Conservation (phyloP, 2,797 vertebrate genomes). For the Phoeniculus purpureus region DNA sequence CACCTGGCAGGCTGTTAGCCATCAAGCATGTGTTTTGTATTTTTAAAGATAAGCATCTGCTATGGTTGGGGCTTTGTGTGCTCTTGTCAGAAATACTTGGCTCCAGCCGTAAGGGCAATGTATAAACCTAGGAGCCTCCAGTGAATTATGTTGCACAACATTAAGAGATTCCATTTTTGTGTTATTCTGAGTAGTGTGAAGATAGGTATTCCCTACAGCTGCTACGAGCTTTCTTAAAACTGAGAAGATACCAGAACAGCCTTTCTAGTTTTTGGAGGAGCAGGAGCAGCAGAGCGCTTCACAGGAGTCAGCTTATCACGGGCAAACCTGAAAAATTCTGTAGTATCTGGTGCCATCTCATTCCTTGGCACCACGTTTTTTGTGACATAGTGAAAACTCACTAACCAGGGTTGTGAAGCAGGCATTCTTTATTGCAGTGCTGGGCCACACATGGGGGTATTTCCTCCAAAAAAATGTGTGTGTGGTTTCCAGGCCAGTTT, state of each 20-base stretch:
- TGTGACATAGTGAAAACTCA: too few species aligned
- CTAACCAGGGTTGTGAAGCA: too few species aligned
- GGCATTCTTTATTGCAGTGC: too few species aligned
- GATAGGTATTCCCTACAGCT: not conserved
- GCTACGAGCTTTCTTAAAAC: not conserved
- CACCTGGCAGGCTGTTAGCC: not conserved
- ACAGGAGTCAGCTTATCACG: not conserved
- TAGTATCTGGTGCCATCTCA: not conserved
- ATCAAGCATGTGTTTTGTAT: not conserved
- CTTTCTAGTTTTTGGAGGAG: not conserved
- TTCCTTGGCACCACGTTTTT: too few species aligned
- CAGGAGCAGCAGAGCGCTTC: not conserved
- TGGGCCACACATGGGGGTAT: too few species aligned
- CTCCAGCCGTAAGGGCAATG: not conserved
- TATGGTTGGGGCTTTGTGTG: not conserved
- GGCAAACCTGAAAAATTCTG: not conserved
- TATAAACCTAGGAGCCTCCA: not conserved
- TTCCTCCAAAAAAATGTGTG: too few species aligned
- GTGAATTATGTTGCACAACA: not conserved
- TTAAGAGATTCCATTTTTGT: not conserved
- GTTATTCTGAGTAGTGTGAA: not conserved
- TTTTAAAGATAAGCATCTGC: slow-evolving; percentile 32
- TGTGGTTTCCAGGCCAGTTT: too few species aligned
- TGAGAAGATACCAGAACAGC: not conserved
- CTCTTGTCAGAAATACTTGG: not conserved